A percentile compares a stretch with the other conserved stretches of the same genome.
Conservation (phyloP, 2,113 vertebrate species). For the Prionailurus viverrinus region DNA sequence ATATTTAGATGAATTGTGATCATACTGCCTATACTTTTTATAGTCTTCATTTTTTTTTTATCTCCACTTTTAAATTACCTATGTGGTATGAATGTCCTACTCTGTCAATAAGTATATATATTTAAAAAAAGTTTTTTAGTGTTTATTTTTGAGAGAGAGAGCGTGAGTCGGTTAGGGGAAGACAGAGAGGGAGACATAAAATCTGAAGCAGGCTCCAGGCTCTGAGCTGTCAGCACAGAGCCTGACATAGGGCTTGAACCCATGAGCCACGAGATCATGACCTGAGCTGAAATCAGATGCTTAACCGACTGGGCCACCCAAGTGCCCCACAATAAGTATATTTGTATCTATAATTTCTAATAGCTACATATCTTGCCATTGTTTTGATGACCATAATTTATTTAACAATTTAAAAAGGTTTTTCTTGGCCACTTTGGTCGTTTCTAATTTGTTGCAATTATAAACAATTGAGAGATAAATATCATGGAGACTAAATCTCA, state of each 20-base stretch:
- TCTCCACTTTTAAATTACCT: not conserved
- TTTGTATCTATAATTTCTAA: not conserved
- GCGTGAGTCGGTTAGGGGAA: too few species aligned
- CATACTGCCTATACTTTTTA: not conserved
- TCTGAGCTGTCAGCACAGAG: too few species aligned
- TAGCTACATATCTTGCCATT: not conserved
- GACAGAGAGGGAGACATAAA: too few species aligned
- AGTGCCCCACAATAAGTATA: not conserved
- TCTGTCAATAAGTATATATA: not conserved
- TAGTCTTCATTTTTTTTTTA: not conserved
- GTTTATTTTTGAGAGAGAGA: too few species aligned
- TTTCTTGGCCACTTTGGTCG: not conserved
- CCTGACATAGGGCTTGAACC: too few species aligned
- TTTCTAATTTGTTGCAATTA: constrained; percentile 1
- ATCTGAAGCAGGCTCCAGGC: too few species aligned
- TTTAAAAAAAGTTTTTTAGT: too few species aligned
- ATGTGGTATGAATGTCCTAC: not conserved
- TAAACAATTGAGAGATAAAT: not conserved
- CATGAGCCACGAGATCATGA: too few species aligned
- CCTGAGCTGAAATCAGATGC: too few species aligned
- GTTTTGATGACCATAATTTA: not conserved
- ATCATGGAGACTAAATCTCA: not conserved
- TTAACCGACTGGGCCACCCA: too few species aligned
- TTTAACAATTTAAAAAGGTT: constrained; percentile 10
- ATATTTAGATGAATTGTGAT: not conserved